These are phyloP conservation scores for Lytechinus variegatus DNA, from an alignment of 35 echinoderm and acorn worm genomes.

Conservation along the genomic window DNA sequence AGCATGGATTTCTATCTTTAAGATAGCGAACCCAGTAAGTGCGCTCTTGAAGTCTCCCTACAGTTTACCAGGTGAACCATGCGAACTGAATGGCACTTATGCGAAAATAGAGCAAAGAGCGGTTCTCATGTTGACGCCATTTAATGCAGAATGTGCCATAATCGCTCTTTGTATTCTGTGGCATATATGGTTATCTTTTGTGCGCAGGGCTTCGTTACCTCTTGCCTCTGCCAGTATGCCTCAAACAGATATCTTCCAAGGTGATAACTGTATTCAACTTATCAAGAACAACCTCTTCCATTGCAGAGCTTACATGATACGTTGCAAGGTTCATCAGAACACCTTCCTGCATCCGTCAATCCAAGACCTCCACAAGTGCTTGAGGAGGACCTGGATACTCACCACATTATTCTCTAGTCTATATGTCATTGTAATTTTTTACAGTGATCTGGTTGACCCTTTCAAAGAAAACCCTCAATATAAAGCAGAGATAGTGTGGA, in stretches of 20 bases:
- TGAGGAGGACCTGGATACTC: not conserved
- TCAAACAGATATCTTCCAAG: not conserved
- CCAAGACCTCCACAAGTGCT: not conserved
- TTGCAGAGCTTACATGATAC: not conserved
- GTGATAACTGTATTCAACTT: not conserved
- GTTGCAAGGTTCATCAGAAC: not conserved
- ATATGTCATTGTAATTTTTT: not conserved
- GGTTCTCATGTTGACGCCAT: not conserved
- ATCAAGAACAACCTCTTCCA: not conserved
- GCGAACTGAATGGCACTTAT: not conserved
- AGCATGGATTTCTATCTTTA: conserved; percentile 1
- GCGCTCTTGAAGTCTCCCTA: conserved; percentile 5
- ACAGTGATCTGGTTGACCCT: not conserved
- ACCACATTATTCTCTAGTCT: not conserved
- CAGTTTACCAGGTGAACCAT: not conserved
- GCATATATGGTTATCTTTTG: not conserved
- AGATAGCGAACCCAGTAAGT: not conserved
- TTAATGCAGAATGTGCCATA: not conserved
- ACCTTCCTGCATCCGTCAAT: not conserved
- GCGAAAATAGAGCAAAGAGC: not conserved
- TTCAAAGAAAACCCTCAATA: not conserved
- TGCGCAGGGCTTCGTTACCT: not conserved
- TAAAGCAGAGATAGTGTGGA: not conserved
- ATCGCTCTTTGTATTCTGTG: not conserved
- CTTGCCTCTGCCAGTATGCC: not conserved